Percentiles rank a stretch among this genome's conserved stretches.
These are phyloP conservation scores for Mesorhabditis spiculigera DNA, from an alignment of 2,888 invertebrate genomes.

Conservation along the genomic window DNA sequence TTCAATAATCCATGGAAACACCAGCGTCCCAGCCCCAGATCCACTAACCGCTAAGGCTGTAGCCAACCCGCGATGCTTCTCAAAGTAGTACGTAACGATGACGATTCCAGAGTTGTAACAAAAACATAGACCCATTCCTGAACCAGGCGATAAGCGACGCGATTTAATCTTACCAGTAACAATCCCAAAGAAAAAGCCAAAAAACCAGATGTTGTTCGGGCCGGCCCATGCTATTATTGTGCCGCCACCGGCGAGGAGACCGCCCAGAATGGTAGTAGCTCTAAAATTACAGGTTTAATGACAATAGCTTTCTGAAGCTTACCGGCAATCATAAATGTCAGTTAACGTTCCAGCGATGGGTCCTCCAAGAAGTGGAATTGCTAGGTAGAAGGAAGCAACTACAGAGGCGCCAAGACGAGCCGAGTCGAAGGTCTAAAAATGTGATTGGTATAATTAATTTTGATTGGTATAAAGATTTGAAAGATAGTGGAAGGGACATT, in stretches of 20 bases:
- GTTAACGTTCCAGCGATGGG: constrained; percentile 63
- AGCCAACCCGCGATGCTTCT: constrained; percentile 67
- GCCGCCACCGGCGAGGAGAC: constrained; percentile 9
- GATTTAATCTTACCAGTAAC: constrained; percentile 59
- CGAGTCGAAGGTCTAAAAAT: constrained; percentile 72
- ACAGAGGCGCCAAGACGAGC: constrained; percentile 82
- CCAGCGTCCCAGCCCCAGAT: constrained; percentile 72
- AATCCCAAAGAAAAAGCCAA: constrained; percentile 68
- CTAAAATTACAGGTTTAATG: background rate
- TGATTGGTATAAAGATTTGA: constrained; percentile 57
- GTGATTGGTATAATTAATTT: too few relatives aligned
- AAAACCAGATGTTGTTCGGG: constrained; percentile 71
- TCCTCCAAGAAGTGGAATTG: constrained; percentile 81
- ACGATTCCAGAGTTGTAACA: constrained; percentile 80
- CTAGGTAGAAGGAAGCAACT: constrained; percentile 85
- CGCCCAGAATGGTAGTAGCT: constrained; percentile 21
- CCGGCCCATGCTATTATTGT: constrained; percentile 67
- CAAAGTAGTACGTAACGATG: constrained; percentile 84
- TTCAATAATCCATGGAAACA: constrained; percentile 73
- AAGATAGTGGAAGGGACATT: constrained; percentile 77
- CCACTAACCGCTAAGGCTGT: constrained; percentile 67
- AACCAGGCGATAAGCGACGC: background rate
- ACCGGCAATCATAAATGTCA: constrained; percentile 32
- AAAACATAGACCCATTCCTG: constrained; percentile 27
- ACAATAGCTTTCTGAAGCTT: background rate